Evolutionary conservation across 2,888 invertebrate genomes (phyloP).

Genomic region (Drosophila kanekoi): DNA sequence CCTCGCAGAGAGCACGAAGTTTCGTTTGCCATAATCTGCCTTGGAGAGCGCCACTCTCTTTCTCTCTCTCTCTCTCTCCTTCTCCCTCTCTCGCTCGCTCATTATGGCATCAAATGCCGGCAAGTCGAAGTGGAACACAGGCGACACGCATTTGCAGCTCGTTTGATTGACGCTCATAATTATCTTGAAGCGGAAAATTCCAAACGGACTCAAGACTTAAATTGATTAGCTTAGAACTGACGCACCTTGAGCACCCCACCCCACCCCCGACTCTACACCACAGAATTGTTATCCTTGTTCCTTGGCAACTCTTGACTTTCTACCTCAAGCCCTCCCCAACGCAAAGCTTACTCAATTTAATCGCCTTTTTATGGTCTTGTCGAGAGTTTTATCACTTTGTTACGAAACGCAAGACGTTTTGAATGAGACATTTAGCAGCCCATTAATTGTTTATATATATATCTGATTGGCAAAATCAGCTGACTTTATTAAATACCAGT

Average conservation of each 20-base stretch:
- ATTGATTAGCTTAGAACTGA: slow-evolving; percentile 40
- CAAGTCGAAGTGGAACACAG: slow-evolving; percentile 19
- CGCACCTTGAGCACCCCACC: background rate
- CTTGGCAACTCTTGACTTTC: background rate
- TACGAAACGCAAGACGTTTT: background rate
- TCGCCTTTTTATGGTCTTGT: slow-evolving; percentile 15
- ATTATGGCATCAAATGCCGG: slow-evolving; percentile 43
- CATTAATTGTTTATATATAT: background rate
- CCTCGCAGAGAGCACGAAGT: slow-evolving; percentile 39
- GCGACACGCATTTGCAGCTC: slow-evolving; percentile 50
- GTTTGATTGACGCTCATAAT: slow-evolving; percentile 66
- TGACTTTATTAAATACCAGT: background rate
- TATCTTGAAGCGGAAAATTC: slow-evolving; percentile 73
- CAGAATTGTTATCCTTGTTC: too few relatives aligned
- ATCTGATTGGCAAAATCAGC: background rate
- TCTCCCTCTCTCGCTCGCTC: background rate
- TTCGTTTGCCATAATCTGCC: slow-evolving; percentile 32
- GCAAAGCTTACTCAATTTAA: slow-evolving; percentile 36
- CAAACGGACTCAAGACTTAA: slow-evolving; percentile 32
- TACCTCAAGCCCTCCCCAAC: background rate
- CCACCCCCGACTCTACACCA: too few relatives aligned
- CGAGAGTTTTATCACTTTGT: background rate
- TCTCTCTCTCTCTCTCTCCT: slow-evolving; percentile 8
- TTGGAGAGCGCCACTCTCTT: background rate
- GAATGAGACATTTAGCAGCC: background rate